These are phyloP conservation scores for Metellina segmentata DNA, from an alignment of 2,888 invertebrate genomes.

Conservation along the genomic window DNA sequence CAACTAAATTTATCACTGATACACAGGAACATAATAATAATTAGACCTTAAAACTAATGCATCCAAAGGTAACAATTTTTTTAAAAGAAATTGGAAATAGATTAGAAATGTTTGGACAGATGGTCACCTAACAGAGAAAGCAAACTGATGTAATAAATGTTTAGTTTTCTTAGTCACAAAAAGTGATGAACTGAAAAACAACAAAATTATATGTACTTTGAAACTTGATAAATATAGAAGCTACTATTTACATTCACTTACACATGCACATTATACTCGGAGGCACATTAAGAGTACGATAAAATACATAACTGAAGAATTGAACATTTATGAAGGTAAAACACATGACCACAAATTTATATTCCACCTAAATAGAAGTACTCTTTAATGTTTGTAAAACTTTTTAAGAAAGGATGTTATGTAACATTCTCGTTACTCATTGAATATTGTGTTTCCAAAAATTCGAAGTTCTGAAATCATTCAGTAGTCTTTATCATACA, in stretches of 20 bases:
- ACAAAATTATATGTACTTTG: neutral
- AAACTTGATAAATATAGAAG: neutral
- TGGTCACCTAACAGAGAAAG: neutral
- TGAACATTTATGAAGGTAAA: neutral
- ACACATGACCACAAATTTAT: neutral
- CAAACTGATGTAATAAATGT: neutral
- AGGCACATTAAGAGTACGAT: neutral
- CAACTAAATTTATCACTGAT: too few species aligned
- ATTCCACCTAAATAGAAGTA: neutral
- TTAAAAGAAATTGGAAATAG: too few species aligned
- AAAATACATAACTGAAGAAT: neutral
- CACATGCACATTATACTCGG: neutral
- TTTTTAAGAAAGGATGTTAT: conserved; percentile 10
- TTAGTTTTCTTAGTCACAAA: neutral
- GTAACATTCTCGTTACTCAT: conserved; percentile 4
- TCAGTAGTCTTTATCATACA: conserved; percentile 48
- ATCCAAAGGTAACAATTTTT: too few species aligned
- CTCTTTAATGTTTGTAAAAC: conserved; percentile 14
- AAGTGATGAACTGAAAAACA: neutral
- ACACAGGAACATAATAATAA: too few species aligned
- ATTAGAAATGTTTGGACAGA: too few species aligned
- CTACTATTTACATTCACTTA: neutral
- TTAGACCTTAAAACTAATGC: too few species aligned
- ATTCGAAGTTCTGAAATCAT: conserved; percentile 20
- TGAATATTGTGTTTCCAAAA: conserved; percentile 14